phyloP scores from a whole-genome alignment of 1,140 invertebrate species.

The Papilio xuthus region DNA sequence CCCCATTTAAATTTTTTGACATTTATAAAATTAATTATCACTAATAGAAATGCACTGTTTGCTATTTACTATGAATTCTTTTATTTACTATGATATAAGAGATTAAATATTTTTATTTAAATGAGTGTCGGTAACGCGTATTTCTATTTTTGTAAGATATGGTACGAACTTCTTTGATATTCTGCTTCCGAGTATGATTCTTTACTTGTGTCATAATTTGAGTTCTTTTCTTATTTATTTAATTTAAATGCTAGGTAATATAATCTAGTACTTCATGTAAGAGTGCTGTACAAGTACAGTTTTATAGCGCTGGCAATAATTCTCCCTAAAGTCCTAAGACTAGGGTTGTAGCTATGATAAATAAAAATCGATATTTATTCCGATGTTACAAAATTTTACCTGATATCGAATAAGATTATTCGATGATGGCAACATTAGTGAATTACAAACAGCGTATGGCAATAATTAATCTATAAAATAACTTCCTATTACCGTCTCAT shows the following conservation, averaged over 20 bases:
- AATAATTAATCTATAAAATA: background rate
- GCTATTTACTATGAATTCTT: constrained; percentile 72
- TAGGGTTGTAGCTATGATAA: constrained; percentile 1
- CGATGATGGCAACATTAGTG: constrained; percentile 4
- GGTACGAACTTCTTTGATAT: constrained; percentile 69
- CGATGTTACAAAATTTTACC: background rate
- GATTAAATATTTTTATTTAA: constrained; percentile 80
- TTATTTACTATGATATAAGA: constrained; percentile 74
- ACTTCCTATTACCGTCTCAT: background rate
- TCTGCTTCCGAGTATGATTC: constrained; percentile 69
- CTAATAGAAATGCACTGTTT: constrained; percentile 62
- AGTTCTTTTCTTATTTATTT: constrained; percentile 75
- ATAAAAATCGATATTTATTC: constrained; percentile 13
- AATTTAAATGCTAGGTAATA: constrained; percentile 66
- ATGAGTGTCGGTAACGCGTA: constrained; percentile 75
- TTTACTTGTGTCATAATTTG: constrained; percentile 75
- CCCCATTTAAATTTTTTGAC: constrained; percentile 40
- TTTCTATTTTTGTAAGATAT: constrained; percentile 72
- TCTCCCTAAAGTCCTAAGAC: constrained; percentile 17
- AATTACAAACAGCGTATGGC: background rate
- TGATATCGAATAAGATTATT: background rate
- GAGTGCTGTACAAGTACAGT: background rate
- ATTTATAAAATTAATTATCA: constrained; percentile 44
- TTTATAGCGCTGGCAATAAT: constrained; percentile 33
- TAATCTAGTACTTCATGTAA: constrained; percentile 29